Evolutionary conservation across 2,797 vertebrate species (phyloP).

Genomic region (Hylomyscus alleni): DNA sequence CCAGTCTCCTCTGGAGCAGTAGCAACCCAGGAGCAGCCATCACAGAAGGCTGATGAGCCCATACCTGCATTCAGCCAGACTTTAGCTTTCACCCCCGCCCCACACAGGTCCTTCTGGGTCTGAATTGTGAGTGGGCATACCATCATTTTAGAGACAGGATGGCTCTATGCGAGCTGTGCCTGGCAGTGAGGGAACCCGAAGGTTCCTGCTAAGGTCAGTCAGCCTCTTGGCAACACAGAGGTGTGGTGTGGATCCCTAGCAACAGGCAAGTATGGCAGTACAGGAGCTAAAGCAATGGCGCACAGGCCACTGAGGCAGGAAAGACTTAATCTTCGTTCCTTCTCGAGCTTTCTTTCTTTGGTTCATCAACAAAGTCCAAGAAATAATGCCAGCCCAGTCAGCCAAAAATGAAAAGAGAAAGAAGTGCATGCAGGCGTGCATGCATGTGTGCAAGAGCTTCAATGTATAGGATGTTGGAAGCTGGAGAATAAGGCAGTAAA

Average conservation of each 20-base stretch:
- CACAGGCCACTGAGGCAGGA: not conserved
- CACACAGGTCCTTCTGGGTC: not conserved
- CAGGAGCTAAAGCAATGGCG: not conserved
- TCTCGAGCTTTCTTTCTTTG: conserved; percentile 10
- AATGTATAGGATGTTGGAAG: not conserved
- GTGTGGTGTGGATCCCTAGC: no score
- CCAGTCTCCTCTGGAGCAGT: no score
- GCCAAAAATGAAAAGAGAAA: conserved; percentile 32
- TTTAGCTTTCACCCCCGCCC: not conserved
- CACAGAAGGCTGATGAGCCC: not conserved
- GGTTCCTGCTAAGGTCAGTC: not conserved
- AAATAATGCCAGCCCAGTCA: not conserved
- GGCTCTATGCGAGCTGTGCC: not conserved
- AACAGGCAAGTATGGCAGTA: not conserved
- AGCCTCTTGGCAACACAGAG: not conserved
- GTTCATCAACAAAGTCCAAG: conserved; percentile 22
- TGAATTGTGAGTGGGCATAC: not conserved
- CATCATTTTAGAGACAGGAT: not conserved
- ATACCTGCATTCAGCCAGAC: not conserved
- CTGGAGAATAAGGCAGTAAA: not conserved
- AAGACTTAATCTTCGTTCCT: not conserved
- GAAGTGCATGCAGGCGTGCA: not conserved
- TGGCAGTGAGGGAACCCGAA: fast-evolving
- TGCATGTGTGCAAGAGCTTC: not conserved
- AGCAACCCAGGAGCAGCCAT: not conserved